Percentiles rank a stretch among this genome's conserved stretches.
Evolutionary conservation across 92 coral and sea anemone genomes (phyloP).

Genomic region (Actinernus sp.): DNA sequence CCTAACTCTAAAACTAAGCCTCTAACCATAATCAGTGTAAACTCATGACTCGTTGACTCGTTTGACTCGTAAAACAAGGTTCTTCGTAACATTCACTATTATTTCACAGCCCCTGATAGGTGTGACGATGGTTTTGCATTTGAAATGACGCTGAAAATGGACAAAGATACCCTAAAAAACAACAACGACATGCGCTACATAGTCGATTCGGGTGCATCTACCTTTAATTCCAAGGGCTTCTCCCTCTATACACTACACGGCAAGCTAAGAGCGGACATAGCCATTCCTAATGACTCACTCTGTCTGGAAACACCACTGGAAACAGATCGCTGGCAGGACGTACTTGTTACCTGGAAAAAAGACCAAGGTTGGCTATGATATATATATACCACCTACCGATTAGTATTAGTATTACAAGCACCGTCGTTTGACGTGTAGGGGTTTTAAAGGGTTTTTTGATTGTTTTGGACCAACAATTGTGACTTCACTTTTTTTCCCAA

Average conservation of each 20-base stretch:
- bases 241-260: slow-evolving; percentile 85
- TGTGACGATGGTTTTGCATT: slow-evolving; percentile 91
- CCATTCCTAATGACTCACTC: slow-evolving; percentile 82
- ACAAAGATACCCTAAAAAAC: slow-evolving; percentile 57
- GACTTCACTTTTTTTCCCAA: too few relatives aligned
- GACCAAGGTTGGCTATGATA: slow-evolving; percentile 84
- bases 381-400: too few relatives aligned
- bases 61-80: too few relatives aligned
- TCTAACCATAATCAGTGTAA: too few relatives aligned
- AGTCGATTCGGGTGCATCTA: slow-evolving; percentile 96
- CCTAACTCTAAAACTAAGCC: too few relatives aligned
- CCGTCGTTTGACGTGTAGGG: too few relatives aligned
- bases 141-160: slow-evolving; percentile 94
- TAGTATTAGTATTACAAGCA: too few relatives aligned
- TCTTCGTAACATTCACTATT: not conserved
- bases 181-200: slow-evolving; percentile 82
- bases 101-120: slow-evolving; percentile 77
- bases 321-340: slow-evolving; percentile 89
- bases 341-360: slow-evolving; percentile 86
- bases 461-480: too few relatives aligned
- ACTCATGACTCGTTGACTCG: not conserved
- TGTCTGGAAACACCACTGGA: slow-evolving; percentile 85
- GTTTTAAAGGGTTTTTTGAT: too few relatives aligned
- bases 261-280: slow-evolving; percentile 91
- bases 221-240: slow-evolving; percentile 97